phyloP scores from a whole-genome alignment of 2,113 vertebrate genomes.

The Tetrax tetrax region DNA sequence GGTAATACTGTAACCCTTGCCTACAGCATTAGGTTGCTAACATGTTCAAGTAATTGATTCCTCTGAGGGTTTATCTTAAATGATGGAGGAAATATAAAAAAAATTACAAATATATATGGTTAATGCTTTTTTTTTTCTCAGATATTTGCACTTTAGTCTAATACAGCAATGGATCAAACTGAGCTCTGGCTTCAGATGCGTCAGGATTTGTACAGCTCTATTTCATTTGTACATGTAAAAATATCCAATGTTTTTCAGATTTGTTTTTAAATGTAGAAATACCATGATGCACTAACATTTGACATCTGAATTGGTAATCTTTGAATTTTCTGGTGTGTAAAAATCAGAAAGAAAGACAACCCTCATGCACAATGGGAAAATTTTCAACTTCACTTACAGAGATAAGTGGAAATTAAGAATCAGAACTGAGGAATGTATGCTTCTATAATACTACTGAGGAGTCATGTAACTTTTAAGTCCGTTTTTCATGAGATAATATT shows the following conservation, averaged over 20 bases:
- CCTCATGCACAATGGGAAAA: accelerated
- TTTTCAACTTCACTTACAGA: neutral
- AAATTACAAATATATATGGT: neutral
- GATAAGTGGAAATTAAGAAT: neutral
- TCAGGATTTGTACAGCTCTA: neutral
- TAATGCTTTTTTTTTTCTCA: neutral
- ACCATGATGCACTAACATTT: neutral
- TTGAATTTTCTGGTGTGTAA: neutral
- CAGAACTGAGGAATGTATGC: neutral
- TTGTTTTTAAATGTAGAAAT: neutral
- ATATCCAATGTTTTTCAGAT: neutral
- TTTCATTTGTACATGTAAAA: neutral
- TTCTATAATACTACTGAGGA: neutral
- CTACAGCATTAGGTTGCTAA: neutral
- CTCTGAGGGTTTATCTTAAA: neutral
- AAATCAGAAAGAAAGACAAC: neutral
- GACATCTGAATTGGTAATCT: neutral
- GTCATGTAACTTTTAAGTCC: neutral
- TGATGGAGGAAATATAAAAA: neutral
- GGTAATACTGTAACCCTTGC: neutral
- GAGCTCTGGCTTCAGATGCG: neutral
- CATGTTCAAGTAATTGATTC: neutral
- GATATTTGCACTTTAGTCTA: neutral
- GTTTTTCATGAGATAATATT: neutral
- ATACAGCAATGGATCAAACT: neutral